Conservation (phyloP, 1,140 invertebrate genomes). For the Habropoda laboriosa region DNA sequence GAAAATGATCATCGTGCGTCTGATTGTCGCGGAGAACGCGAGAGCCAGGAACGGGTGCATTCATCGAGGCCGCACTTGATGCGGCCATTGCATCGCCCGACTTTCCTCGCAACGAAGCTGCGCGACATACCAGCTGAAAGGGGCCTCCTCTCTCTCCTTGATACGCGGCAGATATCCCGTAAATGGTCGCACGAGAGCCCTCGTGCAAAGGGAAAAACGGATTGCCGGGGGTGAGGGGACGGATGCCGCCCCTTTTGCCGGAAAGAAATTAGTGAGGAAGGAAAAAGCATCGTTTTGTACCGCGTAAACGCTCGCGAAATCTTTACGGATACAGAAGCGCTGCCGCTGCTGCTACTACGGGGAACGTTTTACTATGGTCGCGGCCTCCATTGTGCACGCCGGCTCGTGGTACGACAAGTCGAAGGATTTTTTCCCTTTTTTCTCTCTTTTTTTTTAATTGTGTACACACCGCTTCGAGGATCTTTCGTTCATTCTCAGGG, state of each 20-base stretch:
- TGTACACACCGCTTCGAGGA: slow-evolving; percentile 21
- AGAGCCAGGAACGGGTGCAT: slow-evolving; percentile 28
- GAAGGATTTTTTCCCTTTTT: too few relatives aligned
- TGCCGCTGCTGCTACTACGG: background rate
- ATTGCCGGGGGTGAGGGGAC: slow-evolving; percentile 15
- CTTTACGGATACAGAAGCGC: slow-evolving; percentile 1
- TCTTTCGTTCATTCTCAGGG: background rate
- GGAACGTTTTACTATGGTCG: slow-evolving; percentile 12
- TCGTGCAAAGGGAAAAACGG: slow-evolving; percentile 26
- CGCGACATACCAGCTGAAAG: slow-evolving; percentile 29
- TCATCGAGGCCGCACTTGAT: slow-evolving; percentile 52
- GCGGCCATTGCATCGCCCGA: slow-evolving; percentile 45
- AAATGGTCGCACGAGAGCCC: slow-evolving; percentile 37
- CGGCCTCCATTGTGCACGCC: background rate
- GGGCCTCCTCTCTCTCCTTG: slow-evolving; percentile 44
- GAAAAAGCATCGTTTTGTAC: slow-evolving; percentile 23
- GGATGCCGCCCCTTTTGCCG: background rate
- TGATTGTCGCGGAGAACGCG: slow-evolving; percentile 26
- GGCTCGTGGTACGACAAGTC: background rate
- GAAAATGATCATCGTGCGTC: slow-evolving; percentile 46
- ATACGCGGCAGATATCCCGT: slow-evolving; percentile 40
- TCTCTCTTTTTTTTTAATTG: slow-evolving; percentile 37
- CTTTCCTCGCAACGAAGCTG: slow-evolving; percentile 27
- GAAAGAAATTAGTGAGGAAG: slow-evolving; percentile 49
- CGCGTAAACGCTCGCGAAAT: slow-evolving; percentile 36